phyloP scores from a whole-genome alignment of 2,797 vertebrate species.

The Peromyscus nudipes region DNA sequence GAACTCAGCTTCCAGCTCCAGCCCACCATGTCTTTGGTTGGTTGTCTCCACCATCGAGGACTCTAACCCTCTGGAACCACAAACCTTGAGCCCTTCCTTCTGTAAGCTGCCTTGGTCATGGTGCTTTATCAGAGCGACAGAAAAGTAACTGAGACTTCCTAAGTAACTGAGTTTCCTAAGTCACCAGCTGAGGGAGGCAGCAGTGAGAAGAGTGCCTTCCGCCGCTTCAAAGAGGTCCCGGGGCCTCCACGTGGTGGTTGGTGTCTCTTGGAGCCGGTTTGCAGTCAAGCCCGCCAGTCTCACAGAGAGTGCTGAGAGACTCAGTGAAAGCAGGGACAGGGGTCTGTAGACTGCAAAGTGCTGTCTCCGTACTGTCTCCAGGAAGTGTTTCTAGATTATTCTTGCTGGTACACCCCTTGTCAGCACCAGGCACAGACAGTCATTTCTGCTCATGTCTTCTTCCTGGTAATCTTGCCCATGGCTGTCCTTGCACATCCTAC shows the following conservation, averaged over 20 bases:
- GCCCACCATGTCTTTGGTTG: background rate
- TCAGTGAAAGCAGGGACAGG: background rate
- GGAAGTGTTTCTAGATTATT: background rate
- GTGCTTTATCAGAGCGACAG: background rate
- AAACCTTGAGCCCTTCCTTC: background rate
- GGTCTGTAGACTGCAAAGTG: background rate
- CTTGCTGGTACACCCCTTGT: background rate
- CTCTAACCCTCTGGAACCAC: background rate
- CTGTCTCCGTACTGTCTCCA: background rate
- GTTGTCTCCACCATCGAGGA: background rate
- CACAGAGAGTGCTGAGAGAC: background rate
- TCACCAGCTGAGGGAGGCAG: background rate
- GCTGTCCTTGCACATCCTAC: background rate
- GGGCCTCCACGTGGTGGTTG: background rate
- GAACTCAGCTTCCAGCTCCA: background rate
- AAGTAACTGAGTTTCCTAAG: background rate
- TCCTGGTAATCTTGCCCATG: background rate
- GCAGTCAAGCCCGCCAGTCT: background rate
- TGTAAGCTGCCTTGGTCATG: background rate
- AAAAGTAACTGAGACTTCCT: background rate
- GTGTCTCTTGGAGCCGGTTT: background rate
- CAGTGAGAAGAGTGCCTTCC: background rate
- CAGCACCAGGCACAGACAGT: fast-evolving
- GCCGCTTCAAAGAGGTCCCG: background rate
- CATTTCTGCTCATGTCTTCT: background rate